A percentile compares a stretch with the other conserved stretches of the same genome.
Conservation (phyloP, 2,113 vertebrate genomes). For the Petaurus breviceps region DNA sequence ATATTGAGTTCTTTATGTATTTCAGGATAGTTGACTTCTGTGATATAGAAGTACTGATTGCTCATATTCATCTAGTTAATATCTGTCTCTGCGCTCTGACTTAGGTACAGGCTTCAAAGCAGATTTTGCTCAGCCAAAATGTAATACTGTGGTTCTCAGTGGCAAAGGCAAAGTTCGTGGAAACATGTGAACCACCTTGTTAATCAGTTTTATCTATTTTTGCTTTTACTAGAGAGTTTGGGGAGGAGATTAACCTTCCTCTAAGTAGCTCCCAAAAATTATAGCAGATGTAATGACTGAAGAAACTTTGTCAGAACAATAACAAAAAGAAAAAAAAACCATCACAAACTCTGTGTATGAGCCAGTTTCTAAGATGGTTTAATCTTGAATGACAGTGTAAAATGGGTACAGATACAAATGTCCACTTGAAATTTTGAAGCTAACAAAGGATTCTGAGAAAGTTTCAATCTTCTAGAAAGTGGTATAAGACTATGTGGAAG, state of each 20-base stretch:
- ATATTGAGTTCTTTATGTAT: neutral
- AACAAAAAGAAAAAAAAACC: neutral
- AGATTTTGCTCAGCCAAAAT: constrained; percentile 38
- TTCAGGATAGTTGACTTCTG: constrained; percentile 1
- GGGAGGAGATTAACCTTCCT: constrained; percentile 15
- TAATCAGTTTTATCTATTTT: neutral
- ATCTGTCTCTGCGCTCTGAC: constrained; percentile 1
- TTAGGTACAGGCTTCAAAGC: constrained; percentile 26
- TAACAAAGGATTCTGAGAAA: constrained; percentile 4
- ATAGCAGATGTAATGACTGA: neutral
- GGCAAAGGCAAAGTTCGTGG: constrained; percentile 10
- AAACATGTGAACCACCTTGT: neutral
- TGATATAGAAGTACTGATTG: neutral
- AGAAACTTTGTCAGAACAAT: neutral
- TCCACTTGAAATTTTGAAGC: constrained; percentile 9
- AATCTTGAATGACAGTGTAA: neutral
- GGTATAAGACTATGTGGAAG: neutral
- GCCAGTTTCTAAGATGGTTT: neutral
- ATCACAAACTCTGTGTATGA: neutral
- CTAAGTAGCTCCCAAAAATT: constrained; percentile 10
- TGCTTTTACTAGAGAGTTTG: constrained; percentile 1
- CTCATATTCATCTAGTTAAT: neutral
- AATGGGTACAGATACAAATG: neutral
- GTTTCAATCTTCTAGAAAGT: neutral
- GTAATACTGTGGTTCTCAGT: constrained; percentile 25